These are phyloP conservation scores for Arrhamphus sclerolepis DNA, from an alignment of 2,797 vertebrate species.

Conservation along the genomic window DNA sequence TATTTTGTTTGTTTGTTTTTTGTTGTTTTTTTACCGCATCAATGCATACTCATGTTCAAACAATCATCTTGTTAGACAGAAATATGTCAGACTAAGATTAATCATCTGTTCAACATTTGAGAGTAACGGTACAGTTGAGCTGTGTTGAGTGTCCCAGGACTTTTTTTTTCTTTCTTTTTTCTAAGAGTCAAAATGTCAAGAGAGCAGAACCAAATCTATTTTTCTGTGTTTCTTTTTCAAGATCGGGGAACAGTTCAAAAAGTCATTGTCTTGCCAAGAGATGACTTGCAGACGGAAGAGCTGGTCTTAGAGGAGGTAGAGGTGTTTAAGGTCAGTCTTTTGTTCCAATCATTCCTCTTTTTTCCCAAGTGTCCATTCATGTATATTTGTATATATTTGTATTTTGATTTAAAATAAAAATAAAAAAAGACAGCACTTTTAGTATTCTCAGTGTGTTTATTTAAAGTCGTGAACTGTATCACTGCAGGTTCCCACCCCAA, in stretches of 20 bases:
- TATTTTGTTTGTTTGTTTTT: too few species aligned
- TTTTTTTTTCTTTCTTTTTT: background rate
- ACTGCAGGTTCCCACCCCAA: conserved; percentile 89
- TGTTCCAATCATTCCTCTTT: background rate
- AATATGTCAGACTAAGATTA: background rate
- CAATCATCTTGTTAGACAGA: too few species aligned
- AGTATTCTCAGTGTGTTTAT: background rate
- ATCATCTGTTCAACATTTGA: background rate
- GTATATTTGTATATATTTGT: too few species aligned
- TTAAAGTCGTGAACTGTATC: conserved; percentile 10
- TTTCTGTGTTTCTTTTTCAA: conserved; percentile 55
- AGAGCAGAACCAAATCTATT: background rate
- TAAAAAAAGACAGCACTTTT: too few species aligned
- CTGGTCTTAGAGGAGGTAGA: conserved; percentile 97
- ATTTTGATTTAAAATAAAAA: too few species aligned
- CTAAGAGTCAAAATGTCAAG: background rate
- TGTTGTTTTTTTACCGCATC: too few species aligned
- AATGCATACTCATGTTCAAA: background rate
- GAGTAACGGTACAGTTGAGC: background rate
- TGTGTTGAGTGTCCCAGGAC: background rate
- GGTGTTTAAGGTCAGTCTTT: conserved; percentile 90
- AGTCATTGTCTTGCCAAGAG: conserved; percentile 95
- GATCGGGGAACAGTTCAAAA: conserved; percentile 97
- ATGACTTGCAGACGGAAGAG: conserved; percentile 95
- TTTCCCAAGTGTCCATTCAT: background rate